phyloP scores from a whole-genome alignment of 2,113 vertebrate species.

The Penelope pileata region DNA sequence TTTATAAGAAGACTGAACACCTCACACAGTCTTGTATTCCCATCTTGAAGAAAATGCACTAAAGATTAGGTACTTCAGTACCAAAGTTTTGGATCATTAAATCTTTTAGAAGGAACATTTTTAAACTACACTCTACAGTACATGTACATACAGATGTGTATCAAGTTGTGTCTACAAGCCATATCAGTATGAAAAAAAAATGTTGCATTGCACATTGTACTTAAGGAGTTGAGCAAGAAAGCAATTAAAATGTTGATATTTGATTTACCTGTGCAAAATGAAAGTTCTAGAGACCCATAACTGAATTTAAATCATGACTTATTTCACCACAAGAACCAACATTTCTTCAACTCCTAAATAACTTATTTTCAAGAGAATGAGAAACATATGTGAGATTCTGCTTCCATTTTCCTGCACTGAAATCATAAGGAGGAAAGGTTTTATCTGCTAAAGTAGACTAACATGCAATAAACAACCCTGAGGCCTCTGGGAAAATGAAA shows the following conservation, averaged over 20 bases:
- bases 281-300: not conserved
- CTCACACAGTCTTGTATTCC: not conserved
- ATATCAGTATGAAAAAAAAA: not conserved
- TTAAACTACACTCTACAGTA: not conserved
- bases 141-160: not conserved
- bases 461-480: not conserved
- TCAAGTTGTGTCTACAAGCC: not conserved
- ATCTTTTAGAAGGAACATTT: not conserved
- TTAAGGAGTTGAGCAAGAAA: not conserved
- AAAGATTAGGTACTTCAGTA: not conserved
- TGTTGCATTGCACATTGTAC: not conserved
- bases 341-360: not conserved
- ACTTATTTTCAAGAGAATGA: not conserved
- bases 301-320: not conserved
- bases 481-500: not conserved
- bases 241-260: not conserved
- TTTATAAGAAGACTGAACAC: not conserved
- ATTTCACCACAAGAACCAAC: not conserved
- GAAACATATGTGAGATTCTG: not conserved
- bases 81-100: not conserved
- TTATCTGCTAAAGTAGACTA: not conserved
- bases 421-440: not conserved
- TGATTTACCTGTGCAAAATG: not conserved
- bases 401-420: not conserved
- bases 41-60: not conserved